These are phyloP conservation scores for Electrona antarctica DNA, from an alignment of 2,113 vertebrate genomes.

Conservation along the genomic window DNA sequence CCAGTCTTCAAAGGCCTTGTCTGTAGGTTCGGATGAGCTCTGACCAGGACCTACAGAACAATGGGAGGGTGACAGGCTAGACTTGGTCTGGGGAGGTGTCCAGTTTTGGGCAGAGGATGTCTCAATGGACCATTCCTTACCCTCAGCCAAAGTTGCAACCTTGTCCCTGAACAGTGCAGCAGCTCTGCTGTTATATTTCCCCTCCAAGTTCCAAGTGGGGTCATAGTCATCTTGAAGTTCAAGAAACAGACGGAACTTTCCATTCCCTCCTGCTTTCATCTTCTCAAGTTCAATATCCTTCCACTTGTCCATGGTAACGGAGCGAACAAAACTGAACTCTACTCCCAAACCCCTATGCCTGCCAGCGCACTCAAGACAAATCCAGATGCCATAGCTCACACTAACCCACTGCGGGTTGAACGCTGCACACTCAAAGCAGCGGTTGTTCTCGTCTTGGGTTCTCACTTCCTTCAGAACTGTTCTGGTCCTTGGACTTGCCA, in stretches of 20 bases:
- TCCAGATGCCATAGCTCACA: too few relatives aligned
- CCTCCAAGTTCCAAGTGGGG: constrained; percentile 89
- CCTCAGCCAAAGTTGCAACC: constrained; percentile 92
- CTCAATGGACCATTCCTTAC: constrained; percentile 93
- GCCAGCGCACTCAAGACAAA: too few relatives aligned
- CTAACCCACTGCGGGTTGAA: too few relatives aligned
- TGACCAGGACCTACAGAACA: constrained; percentile 81
- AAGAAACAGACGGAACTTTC: constrained; percentile 90
- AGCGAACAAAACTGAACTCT: constrained; percentile 89
- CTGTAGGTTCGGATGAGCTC: constrained; percentile 72
- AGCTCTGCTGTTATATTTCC: constrained; percentile 94
- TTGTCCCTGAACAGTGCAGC: constrained; percentile 94
- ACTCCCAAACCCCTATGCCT: too few relatives aligned
- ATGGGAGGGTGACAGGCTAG: constrained; percentile 79
- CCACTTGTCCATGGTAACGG: constrained; percentile 99
- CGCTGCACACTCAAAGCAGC: too few relatives aligned
- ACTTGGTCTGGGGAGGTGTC: constrained; percentile 90
- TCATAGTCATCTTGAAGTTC: constrained; percentile 93
- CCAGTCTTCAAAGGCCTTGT: constrained; percentile 97
- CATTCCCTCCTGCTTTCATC: constrained; percentile 95
- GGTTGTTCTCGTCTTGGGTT: too few relatives aligned
- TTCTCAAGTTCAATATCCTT: constrained; percentile 97
- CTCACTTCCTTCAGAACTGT: too few relatives aligned
- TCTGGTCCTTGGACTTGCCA: too few relatives aligned
- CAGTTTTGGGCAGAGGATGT: constrained; percentile 91